These are phyloP conservation scores for Lepus townsendii DNA, from an alignment of 2,797 vertebrate species.

Conservation along the genomic window DNA sequence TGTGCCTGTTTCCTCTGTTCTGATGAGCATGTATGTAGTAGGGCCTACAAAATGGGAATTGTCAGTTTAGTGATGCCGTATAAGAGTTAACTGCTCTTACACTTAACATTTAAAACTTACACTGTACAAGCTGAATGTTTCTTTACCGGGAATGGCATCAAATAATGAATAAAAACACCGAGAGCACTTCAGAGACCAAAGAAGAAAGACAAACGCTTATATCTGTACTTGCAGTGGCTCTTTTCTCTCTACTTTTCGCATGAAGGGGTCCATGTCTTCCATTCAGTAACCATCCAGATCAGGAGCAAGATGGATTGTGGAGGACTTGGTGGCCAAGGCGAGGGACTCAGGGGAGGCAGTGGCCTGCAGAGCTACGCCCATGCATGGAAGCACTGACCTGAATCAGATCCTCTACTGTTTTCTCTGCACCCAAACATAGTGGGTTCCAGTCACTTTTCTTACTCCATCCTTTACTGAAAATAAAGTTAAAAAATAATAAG, in stretches of 20 bases:
- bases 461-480: not conserved
- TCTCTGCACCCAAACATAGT: not conserved
- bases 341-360: not conserved
- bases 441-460: not conserved
- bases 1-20: not conserved
- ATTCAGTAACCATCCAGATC: not conserved
- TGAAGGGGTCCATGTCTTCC: not conserved
- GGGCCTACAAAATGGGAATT: not conserved
- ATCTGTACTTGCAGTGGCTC: not conserved
- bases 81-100: not conserved
- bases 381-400: not conserved
- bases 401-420: not conserved
- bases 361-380: rapidly evolving
- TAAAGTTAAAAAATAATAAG: not conserved
- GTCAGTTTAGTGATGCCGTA: too few species aligned
- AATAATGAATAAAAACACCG: not conserved
- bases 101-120: not conserved
- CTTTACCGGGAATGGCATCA: not conserved
- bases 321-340: rapidly evolving
- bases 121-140: not conserved
- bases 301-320: not conserved
- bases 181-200: not conserved
- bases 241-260: not conserved
- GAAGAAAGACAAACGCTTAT: not conserved
- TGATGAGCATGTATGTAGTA: not conserved